Conservation (phyloP, 2,797 vertebrate genomes). For the Smutsia gigantea region DNA sequence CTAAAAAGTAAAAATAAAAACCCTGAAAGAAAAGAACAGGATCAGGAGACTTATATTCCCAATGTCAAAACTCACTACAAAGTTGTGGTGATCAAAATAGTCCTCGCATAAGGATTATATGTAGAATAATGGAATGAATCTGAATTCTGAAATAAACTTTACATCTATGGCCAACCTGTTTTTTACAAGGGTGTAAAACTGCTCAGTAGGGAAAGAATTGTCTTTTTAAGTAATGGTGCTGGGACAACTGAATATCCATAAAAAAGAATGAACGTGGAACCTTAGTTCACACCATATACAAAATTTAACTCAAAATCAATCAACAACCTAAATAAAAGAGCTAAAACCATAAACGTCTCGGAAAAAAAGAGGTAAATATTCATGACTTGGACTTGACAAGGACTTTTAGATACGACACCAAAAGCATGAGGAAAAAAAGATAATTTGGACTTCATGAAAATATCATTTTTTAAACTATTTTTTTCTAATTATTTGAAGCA, state of each 20-base stretch:
- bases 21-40: not conserved
- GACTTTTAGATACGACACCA: not conserved
- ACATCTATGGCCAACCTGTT: not conserved
- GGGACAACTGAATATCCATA: not conserved
- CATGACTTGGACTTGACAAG: not conserved
- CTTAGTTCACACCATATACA: not conserved
- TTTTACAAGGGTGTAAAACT: not conserved
- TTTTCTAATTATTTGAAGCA: too few relatives aligned
- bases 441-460: not conserved
- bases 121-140: not conserved
- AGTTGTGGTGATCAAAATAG: not conserved
- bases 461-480: not conserved
- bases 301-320: not conserved
- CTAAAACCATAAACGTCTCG: not conserved
- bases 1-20: not conserved
- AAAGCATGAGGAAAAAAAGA: not conserved
- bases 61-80: not conserved
- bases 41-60: not conserved
- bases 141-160: not conserved
- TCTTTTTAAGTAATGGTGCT: not conserved
- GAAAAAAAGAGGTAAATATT: not conserved
- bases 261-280: not conserved
- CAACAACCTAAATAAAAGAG: not conserved
- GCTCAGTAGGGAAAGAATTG: not conserved
- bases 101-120: not conserved